phyloP scores from a whole-genome alignment of 2,113 vertebrate species.

The Datnioides undecimradiatus region DNA sequence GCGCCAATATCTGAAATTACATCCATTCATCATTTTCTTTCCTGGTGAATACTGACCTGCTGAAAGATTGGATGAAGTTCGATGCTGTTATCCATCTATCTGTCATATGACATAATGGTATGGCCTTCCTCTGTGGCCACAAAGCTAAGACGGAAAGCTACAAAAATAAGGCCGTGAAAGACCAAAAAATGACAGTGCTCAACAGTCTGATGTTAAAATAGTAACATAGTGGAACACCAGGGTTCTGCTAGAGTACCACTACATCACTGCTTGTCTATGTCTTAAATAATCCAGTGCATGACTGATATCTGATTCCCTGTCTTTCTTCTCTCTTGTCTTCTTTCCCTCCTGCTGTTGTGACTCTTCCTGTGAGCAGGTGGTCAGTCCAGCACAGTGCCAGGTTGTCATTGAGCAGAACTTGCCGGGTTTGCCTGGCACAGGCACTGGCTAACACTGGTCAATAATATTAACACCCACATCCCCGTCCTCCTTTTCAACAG shows the following conservation, averaged over 20 bases:
- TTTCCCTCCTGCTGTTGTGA: constrained; percentile 2
- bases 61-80: neutral
- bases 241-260: too few species aligned
- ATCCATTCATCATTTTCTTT: neutral
- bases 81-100: neutral
- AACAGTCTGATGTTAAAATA: neutral
- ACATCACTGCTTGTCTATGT: neutral
- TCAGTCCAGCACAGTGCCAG: constrained; percentile 73
- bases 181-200: neutral
- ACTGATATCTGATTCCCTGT: neutral
- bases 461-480: neutral
- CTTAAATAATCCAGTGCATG: neutral
- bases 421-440: constrained; percentile 71
- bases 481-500: neutral
- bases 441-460: constrained; percentile 76
- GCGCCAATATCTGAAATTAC: neutral
- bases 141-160: neutral
- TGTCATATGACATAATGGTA: neutral
- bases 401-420: constrained; percentile 82
- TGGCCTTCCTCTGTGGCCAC: neutral
- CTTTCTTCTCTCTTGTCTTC: constrained; percentile 19
- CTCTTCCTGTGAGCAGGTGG: constrained; percentile 37
- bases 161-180: neutral
- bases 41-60: neutral
- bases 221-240: neutral